Base-by-base conservation (phyloP, 2,888 invertebrate species). In the Lucinisca nassula region DNA sequence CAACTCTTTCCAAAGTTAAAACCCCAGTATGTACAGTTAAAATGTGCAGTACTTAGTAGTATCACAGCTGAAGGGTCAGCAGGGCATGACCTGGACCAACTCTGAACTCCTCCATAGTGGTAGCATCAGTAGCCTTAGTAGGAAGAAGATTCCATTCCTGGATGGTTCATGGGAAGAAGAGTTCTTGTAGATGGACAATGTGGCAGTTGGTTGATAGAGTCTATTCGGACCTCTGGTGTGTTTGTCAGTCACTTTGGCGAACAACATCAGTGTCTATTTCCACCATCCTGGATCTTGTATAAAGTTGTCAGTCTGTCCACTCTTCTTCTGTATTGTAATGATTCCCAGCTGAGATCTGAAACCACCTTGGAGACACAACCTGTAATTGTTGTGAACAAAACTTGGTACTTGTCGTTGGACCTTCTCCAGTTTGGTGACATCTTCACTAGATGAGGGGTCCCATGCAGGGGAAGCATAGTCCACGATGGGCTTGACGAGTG, bases 131-230 rank as follows among this genome's bases (percentile, higher is more conserved):
- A 35, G 4, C 35, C 32, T 32, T 12, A 6, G 67, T 35, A 10
- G 67, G 67, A 14, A 67, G 35, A 14, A 32, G 35, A 17, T 35
- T 67, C 67, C 67, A 67, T 67, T 67, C 67, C 21, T 21, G 32
- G 35, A 35, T 67, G 32, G 67, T 32, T 17, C n/a, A 4, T 67
- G 67, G 35, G 67, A 67, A 67, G n/a, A n/a, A n/a, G 35, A 32
- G 67, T 14, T 35, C n/a, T 35, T 74, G 74, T 74, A 74, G 74
- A 55, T 35, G 32, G 32, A 45, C 14, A 58, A 21, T 10, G 32
- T 55, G 55, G 77, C 77, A 58, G 58, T 21, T 32, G 55, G 67
- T 17, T 67, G 67, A 17, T 67, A 67, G 35, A 67, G 67, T 67
- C 67, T 67, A 35, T 67, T 3, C 67, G 32, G 67, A 67, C 61